phyloP scores from a whole-genome alignment of 2,113 vertebrate species.

The Mustela nigripes region DNA sequence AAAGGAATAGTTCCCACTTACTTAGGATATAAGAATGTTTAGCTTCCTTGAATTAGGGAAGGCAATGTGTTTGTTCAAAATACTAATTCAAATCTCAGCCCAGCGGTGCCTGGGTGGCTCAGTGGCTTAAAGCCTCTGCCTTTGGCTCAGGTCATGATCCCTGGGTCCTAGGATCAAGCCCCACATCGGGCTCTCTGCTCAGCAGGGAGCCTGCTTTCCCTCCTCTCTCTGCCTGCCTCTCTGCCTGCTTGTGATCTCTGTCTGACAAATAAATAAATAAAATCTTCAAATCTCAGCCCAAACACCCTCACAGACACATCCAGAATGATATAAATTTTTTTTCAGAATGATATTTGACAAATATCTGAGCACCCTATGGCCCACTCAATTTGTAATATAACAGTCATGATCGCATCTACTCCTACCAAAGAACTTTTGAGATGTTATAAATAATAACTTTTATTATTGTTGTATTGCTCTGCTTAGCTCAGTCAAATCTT shows the following conservation, averaged over 20 bases:
- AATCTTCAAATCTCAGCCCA: neutral
- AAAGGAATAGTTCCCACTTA: neutral
- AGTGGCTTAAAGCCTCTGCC: no score
- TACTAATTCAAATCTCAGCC: neutral
- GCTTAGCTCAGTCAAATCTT: neutral
- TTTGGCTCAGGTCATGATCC: no score
- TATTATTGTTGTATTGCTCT: neutral
- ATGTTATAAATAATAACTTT: neutral
- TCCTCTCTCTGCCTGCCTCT: no score
- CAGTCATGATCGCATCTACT: neutral
- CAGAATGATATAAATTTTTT: neutral
- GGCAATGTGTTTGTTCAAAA: neutral
- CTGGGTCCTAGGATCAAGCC: no score
- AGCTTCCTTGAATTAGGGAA: neutral
- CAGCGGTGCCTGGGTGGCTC: no score
- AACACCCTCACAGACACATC: neutral
- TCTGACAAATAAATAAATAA: no score
- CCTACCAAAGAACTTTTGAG: neutral
- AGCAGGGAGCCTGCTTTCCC: no score
- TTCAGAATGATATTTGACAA: neutral
- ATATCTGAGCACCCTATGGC: neutral
- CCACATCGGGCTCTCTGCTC: no score
- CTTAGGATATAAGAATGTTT: neutral
- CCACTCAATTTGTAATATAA: neutral
- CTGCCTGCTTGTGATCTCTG: no score